Conservation (phyloP, 2,797 vertebrate genomes). For the Hypotaenidia philippensis region DNA sequence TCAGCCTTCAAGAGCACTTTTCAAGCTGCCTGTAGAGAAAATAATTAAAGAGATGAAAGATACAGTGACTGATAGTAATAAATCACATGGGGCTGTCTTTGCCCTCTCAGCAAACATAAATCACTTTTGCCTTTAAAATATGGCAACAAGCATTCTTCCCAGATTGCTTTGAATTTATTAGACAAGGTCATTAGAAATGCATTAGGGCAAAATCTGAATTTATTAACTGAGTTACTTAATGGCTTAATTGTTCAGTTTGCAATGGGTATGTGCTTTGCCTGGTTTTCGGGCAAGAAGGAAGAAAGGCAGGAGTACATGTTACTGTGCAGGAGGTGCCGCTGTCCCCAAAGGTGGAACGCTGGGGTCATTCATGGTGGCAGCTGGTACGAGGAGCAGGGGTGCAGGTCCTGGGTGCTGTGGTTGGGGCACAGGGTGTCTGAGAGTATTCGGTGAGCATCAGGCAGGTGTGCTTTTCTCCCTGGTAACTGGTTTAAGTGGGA, state of each 20-base stretch:
- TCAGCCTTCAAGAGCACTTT: slow-evolving; percentile 53
- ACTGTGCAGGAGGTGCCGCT: slow-evolving; percentile 57
- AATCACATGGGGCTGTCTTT: slow-evolving; percentile 50
- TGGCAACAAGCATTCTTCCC: slow-evolving; percentile 54
- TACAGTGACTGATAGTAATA: slow-evolving; percentile 69
- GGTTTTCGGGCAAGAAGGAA: neutral
- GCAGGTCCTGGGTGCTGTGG: slow-evolving; percentile 77
- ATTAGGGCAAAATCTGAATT: slow-evolving; percentile 68
- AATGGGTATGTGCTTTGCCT: neutral
- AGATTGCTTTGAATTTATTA: slow-evolving; percentile 69
- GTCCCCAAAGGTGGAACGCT: slow-evolving; percentile 31
- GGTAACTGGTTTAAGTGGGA: slow-evolving; percentile 47
- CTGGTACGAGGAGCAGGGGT: slow-evolving; percentile 61
- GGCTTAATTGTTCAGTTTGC: slow-evolving; percentile 56
- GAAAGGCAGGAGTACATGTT: neutral
- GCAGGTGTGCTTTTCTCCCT: slow-evolving; percentile 77
- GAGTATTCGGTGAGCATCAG: slow-evolving; percentile 34
- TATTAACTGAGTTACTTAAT: slow-evolving; percentile 64
- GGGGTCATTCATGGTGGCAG: slow-evolving; percentile 41
- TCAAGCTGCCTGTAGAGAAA: slow-evolving; percentile 58
- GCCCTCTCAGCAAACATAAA: slow-evolving; percentile 64
- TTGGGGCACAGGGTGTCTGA: slow-evolving; percentile 53
- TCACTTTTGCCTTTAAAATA: slow-evolving; percentile 69
- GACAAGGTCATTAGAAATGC: slow-evolving; percentile 71
- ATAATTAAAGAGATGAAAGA: slow-evolving; percentile 73